These are phyloP conservation scores for Solenopsis fugax DNA, from an alignment of 1,140 invertebrate species.

Conservation along the genomic window DNA sequence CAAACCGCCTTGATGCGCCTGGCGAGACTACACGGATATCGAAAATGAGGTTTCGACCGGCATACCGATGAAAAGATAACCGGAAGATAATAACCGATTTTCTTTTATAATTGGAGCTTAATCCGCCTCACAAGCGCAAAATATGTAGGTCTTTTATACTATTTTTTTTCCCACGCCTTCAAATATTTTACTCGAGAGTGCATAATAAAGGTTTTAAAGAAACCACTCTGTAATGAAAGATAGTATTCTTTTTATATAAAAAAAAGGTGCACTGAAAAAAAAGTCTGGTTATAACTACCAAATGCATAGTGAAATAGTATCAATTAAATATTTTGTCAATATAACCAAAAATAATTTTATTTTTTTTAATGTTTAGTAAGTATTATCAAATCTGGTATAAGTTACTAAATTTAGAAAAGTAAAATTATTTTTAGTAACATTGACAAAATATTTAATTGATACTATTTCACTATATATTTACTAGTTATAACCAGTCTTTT, in stretches of 20 bases:
- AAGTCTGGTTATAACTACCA: too few relatives aligned
- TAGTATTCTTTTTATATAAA: background rate
- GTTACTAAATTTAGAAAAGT: too few relatives aligned
- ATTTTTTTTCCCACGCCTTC: background rate
- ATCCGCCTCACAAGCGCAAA: background rate
- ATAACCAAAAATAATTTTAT: too few relatives aligned
- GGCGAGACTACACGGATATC: conserved; percentile 50
- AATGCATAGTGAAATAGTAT: too few relatives aligned
- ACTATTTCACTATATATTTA: too few relatives aligned
- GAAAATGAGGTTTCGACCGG: conserved; percentile 56
- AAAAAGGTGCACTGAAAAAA: too few relatives aligned
- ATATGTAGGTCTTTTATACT: background rate
- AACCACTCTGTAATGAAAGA: background rate
- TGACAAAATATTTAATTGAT: too few relatives aligned
- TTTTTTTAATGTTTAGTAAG: too few relatives aligned
- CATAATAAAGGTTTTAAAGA: background rate
- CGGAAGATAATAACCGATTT: background rate
- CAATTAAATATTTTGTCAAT: too few relatives aligned
- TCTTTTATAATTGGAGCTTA: conserved; percentile 2
- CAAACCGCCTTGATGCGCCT: conserved; percentile 56
- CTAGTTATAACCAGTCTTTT: too few relatives aligned
- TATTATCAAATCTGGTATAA: too few relatives aligned
- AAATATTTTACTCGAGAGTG: background rate
- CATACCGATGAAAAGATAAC: conserved; percentile 20
- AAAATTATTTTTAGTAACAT: background rate